Base-by-base conservation (phyloP, 2,113 vertebrate species). In the Gasterosteus aculeatus region DNA sequence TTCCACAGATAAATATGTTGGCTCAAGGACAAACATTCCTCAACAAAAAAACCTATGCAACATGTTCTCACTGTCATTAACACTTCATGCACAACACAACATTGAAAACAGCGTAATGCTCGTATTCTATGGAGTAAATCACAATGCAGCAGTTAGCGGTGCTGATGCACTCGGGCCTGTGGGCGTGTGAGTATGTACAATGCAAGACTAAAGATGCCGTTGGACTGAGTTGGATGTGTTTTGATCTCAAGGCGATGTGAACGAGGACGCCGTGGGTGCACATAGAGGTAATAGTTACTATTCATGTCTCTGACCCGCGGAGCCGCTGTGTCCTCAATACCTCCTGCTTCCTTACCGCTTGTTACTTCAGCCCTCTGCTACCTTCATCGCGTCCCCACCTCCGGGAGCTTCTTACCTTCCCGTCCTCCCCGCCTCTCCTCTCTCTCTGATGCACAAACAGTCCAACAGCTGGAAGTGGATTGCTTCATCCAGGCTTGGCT, bases 401-500 rank as follows among this genome's bases (percentile, higher is more conserved):
- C 47, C 47, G 68, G 4, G 41, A 44, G 38, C 51, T 31, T 72
- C 54, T 62, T 53, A 31, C 41, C 75, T 61, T 44, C 35, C 64
- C 14, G 1, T 77, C 77, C 38, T 62, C 67, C 51, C 70, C 65
- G 53, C 79, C 70, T 5, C 33, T 35, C 33, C 33, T 69, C 81
- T 75, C 79, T 69, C 59, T 77, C 69, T 82, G 73, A 85, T 80
- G 86, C 75, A 88, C 66, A 86, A 79, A 84, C 72, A 85, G 56
- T 84, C 72, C 73, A 91, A 88, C 86, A 91, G 86, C 87, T 91
- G 87, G 85, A 86, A 73, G 81, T 61, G 75, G 85, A 93, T 92
- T 87, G 84, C 90, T 88, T 87, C 84, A 88, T 87, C 81, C 88
- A 86, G 74, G 79, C 86, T 92, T 94, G 93, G 93, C 92, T 54